Percentiles rank a stretch among this genome's conserved stretches.
Evolutionary conservation across 2,797 vertebrate species (phyloP).

Genomic region (Syngnathus acus): DNA sequence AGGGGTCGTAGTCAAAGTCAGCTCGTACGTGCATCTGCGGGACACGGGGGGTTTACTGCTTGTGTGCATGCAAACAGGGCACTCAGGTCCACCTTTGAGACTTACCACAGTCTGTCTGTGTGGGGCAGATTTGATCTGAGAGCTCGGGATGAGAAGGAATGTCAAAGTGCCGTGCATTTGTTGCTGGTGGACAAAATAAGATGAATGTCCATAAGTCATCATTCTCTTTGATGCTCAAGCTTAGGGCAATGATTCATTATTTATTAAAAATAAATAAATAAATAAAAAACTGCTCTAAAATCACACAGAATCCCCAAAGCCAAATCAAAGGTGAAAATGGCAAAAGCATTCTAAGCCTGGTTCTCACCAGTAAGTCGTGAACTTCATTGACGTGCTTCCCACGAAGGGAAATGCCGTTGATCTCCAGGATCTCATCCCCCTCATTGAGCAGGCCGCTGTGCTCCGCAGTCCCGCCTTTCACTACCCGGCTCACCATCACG

Average conservation of each 20-base stretch:
- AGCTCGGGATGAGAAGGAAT: constrained; percentile 89
- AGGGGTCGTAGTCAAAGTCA: constrained; percentile 96
- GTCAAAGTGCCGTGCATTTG: constrained; percentile 93
- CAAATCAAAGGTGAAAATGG: no score
- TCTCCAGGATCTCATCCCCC: constrained; percentile 93
- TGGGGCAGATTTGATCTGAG: constrained; percentile 78
- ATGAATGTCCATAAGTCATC: background rate
- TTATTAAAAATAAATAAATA: no score
- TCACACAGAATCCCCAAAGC: background rate
- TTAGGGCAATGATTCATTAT: no score
- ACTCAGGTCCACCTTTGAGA: constrained; percentile 33
- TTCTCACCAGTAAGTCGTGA: constrained; percentile 83
- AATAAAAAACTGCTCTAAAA: background rate
- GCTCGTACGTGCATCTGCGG: constrained; percentile 90
- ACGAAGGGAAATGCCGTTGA: constrained; percentile 85
- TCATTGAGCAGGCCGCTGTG: constrained; percentile 86
- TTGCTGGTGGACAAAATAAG: constrained; percentile 68
- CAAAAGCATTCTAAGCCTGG: no score
- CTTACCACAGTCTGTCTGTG: constrained; percentile 89
- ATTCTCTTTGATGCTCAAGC: background rate
- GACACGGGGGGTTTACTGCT: constrained; percentile 2
- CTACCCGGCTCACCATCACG: constrained; percentile 92
- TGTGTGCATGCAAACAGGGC: constrained; percentile 22
- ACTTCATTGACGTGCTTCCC: constrained; percentile 95
- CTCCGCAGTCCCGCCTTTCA: constrained; percentile 87